These are phyloP conservation scores for Polypedilum vanderplanki DNA, from an alignment of 1,140 invertebrate genomes.

Conservation along the genomic window DNA sequence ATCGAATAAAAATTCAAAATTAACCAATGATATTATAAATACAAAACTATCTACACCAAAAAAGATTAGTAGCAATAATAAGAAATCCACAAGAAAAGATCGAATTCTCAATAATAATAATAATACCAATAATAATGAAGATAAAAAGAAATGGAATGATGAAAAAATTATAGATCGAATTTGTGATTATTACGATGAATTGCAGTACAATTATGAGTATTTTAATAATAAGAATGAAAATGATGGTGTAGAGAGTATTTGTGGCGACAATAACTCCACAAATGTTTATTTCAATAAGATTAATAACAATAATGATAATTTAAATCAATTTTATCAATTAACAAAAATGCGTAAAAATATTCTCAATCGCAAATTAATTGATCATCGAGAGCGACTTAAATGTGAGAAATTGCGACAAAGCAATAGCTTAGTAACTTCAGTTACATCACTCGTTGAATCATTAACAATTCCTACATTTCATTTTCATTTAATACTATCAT, in stretches of 20 bases:
- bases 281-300: background rate
- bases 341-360: conserved; percentile 30
- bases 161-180: background rate
- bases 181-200: conserved; percentile 25
- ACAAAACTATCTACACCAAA: conserved; percentile 27
- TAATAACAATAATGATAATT: background rate
- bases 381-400: conserved; percentile 3
- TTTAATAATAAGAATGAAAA: conserved; percentile 15
- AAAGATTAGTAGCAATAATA: background rate
- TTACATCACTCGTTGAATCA: conserved; percentile 40
- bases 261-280: conserved; percentile 1
- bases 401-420: background rate
- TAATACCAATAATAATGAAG: background rate
- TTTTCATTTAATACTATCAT: conserved; percentile 53
- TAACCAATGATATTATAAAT: background rate
- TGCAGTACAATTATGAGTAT: conserved; percentile 31
- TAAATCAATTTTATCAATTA: conserved; percentile 23
- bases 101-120: conserved; percentile 31
- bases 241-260: background rate
- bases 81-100: conserved; percentile 30
- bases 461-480: conserved; percentile 47
- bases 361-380: conserved; percentile 22
- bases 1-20: conserved; percentile 26
- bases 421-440: conserved; percentile 17
- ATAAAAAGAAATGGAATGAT: conserved; percentile 8